Evolutionary conservation across 2,113 vertebrate genomes (phyloP), one percentile per base, ranked within the genome.

Genomic region (Corapipo altera): DNA sequence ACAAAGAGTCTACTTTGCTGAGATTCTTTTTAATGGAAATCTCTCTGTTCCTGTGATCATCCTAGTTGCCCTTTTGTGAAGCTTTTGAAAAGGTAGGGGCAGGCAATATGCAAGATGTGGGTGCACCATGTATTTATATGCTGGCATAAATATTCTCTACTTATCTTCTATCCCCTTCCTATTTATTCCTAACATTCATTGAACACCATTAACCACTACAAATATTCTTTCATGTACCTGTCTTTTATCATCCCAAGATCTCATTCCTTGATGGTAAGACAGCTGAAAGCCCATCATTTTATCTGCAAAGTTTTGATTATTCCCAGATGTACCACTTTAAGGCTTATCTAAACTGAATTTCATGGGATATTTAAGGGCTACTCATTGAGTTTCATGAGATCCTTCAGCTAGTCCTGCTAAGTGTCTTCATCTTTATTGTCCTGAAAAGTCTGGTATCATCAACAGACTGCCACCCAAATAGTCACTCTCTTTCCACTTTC

Each of bases 11-110:
- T 46, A 72, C 78, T 95, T 92, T 64, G 52, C 55, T 87, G 87
- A 81, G 76, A 21, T 81, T 91, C 73, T 76, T 86, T 91, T 89
- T 74, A 77, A 89, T 65, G 57, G 81, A 94, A 87, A 75, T 89
- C 18, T 77, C 33, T 83, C 74, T 69, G 20, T 81, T 84, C 64
- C 61, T 89, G 39, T 91, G 84, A 79, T 62, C 61, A 73, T 46
- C 65, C 52, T 71, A 71, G 66, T 57, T 91, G 77, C 65, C 44
- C 65, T 67, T 87, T 41, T 66, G 27, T 57, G 79, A 90, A 77
- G 43, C 61, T 85, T 88, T 79, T 92, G 78, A 93, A 94, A 94
- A 85, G 49, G 37, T 9, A 79, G 74, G 57, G 48, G 54, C 66
- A 91, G 57, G 62, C 58, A 72, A 79, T 39, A 88, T 46, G 71